phyloP scores from a whole-genome alignment of 2,888 invertebrate species.

The Hypomecis punctinalis region DNA sequence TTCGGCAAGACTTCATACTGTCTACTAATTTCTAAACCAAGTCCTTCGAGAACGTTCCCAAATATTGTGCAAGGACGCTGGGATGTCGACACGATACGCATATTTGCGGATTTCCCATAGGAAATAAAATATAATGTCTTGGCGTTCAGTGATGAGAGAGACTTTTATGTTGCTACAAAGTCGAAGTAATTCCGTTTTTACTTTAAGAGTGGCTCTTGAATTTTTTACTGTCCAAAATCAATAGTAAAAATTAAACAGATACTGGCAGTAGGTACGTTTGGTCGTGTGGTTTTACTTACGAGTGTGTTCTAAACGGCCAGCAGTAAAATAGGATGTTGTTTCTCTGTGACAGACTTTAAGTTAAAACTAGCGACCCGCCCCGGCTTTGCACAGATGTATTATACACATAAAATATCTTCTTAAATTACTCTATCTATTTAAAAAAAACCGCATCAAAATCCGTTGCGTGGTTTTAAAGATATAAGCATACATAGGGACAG shows the following conservation, averaged over 20 bases:
- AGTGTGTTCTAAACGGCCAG: too few species aligned
- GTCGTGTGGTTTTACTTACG: background rate
- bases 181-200: conserved; percentile 30
- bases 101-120: conserved; percentile 45
- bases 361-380: too few species aligned
- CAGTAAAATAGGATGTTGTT: too few species aligned
- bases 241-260: background rate
- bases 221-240: conserved; percentile 11
- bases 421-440: too few species aligned
- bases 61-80: conserved; percentile 36
- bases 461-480: too few species aligned
- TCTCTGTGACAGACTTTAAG: too few species aligned
- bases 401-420: too few species aligned
- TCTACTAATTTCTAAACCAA: conserved; percentile 1
- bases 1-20: conserved; percentile 12
- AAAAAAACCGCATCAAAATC: too few species aligned
- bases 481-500: too few species aligned
- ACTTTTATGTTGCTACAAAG: conserved; percentile 30
- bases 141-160: conserved; percentile 36
- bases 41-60: conserved; percentile 28
- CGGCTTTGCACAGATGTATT: too few species aligned
- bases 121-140: conserved; percentile 45
- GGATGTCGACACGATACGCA: conserved; percentile 39
- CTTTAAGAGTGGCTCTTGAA: conserved; percentile 7
- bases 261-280: background rate